Conservation (phyloP, 2,797 vertebrate species). For the Bothrops alternatus region DNA sequence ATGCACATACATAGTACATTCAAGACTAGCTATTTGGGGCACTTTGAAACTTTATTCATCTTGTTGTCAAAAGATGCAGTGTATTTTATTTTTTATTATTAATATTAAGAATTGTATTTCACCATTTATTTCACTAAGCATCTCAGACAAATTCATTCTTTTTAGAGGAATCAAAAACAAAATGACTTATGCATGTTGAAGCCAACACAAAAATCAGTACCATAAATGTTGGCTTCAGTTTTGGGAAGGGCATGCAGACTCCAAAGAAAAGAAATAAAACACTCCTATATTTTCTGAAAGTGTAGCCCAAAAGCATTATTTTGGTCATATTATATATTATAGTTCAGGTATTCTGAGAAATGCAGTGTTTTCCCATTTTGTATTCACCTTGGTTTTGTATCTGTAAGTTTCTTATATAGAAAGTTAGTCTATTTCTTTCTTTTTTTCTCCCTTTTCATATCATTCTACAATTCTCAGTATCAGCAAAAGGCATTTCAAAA, state of each 20-base stretch:
- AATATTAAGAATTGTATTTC: background rate
- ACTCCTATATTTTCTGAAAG: background rate
- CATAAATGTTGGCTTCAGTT: background rate
- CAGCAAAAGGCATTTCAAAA: background rate
- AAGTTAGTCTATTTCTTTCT: background rate
- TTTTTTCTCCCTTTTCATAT: background rate
- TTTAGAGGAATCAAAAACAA: background rate
- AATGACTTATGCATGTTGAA: background rate
- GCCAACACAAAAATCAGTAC: background rate
- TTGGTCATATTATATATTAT: background rate
- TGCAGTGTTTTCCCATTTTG: background rate
- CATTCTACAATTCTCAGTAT: background rate
- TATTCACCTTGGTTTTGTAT: background rate
- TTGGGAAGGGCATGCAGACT: background rate
- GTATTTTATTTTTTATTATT: background rate
- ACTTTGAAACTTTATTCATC: background rate
- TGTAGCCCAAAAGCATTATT: background rate
- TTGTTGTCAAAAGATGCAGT: background rate
- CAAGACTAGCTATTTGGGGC: background rate
- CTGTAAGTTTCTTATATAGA: background rate
- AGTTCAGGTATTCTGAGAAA: background rate
- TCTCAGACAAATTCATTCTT: background rate
- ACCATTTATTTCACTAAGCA: background rate
- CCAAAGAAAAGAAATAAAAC: background rate
- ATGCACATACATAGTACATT: background rate